Percentiles rank a stretch among this genome's conserved stretches.
phyloP scores from a whole-genome alignment of 2,888 invertebrate species.

The Rambutsinella grinnellia region DNA sequence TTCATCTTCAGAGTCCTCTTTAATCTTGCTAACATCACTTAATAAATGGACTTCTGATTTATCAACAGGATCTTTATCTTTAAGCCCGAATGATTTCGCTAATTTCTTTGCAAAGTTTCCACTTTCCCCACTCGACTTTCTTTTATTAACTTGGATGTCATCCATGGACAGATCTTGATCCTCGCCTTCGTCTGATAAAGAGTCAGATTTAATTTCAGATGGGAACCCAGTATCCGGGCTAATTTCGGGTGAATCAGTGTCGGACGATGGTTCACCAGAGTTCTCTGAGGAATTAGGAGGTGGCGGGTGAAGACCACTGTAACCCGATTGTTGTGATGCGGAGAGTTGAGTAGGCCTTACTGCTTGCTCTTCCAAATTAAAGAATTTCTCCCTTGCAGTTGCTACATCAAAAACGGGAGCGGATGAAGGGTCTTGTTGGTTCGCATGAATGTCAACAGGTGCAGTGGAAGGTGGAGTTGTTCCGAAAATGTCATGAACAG shows the following conservation, averaged over 20 bases:
- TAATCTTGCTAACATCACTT: conserved; percentile 53
- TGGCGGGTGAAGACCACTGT: conserved; percentile 5
- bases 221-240: conserved; percentile 33
- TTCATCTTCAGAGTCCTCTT: conserved; percentile 49
- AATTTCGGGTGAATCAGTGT: background rate
- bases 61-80: conserved; percentile 49
- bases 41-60: conserved; percentile 60
- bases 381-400: conserved; percentile 40
- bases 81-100: conserved; percentile 62
- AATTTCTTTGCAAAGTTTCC: conserved; percentile 49
- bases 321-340: conserved; percentile 15
- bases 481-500: conserved; percentile 66
- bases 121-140: conserved; percentile 28
- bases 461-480: conserved; percentile 23
- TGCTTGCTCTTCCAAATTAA: conserved; percentile 1
- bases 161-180: conserved; percentile 57
- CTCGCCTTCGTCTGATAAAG: conserved; percentile 31
- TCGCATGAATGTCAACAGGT: background rate
- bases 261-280: conserved; percentile 7
- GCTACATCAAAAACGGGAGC: conserved; percentile 31
- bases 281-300: background rate
- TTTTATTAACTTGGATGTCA: conserved; percentile 49
- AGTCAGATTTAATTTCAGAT: conserved; percentile 25
- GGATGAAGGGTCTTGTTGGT: background rate
- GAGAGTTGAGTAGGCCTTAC: conserved; percentile 36